phyloP scores from a whole-genome alignment of 2,888 invertebrate species.

The Archips xylosteana region DNA sequence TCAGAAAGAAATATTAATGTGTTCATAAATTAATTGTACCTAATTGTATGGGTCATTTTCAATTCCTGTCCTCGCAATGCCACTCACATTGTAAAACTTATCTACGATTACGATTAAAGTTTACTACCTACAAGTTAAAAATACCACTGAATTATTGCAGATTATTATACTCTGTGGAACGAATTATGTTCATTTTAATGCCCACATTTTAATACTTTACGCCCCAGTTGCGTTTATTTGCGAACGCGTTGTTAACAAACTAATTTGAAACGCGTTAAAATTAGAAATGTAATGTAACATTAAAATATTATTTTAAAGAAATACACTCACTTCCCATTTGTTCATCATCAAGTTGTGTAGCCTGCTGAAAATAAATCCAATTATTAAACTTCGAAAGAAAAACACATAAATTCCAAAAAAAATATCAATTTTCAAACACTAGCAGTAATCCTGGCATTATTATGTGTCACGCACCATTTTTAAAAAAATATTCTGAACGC shows the following conservation, averaged over 20 bases:
- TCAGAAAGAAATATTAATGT: background rate
- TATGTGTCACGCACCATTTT: slow-evolving; percentile 69
- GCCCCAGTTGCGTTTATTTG: slow-evolving; percentile 1
- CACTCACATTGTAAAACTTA: background rate
- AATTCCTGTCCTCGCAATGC: background rate
- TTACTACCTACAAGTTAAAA: background rate
- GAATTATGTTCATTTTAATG: slow-evolving; percentile 9
- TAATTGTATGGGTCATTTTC: background rate
- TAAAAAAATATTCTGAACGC: slow-evolving; percentile 50
- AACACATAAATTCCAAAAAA: slow-evolving; percentile 39
- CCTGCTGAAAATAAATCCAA: slow-evolving; percentile 54
- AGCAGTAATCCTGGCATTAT: background rate
- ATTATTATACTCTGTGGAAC: background rate
- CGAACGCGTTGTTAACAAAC: slow-evolving; percentile 6
- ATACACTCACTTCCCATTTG: slow-evolving; percentile 79
- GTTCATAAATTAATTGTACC: background rate
- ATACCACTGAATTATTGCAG: slow-evolving; percentile 6
- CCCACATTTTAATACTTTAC: background rate
- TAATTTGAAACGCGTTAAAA: background rate
- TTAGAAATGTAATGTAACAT: background rate
- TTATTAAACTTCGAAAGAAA: slow-evolving; percentile 23
- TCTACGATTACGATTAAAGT: background rate
- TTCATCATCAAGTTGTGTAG: slow-evolving; percentile 77
- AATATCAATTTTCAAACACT: background rate
- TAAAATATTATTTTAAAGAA: background rate